phyloP scores from a whole-genome alignment of 2,888 invertebrate species.

The Drosophila mimica region DNA sequence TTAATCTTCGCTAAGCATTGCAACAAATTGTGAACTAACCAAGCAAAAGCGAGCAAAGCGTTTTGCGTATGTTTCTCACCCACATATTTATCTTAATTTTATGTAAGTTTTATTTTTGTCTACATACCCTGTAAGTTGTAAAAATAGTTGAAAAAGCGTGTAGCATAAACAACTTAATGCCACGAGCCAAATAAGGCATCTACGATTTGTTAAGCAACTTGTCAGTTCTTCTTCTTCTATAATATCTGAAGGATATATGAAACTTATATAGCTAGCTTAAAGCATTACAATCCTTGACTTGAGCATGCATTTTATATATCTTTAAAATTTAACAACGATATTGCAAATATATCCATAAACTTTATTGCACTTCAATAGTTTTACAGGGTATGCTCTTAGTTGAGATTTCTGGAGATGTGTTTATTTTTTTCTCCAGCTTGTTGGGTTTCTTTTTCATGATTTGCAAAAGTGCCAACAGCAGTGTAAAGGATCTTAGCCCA shows the following conservation, averaged over 20 bases:
- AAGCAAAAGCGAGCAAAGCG: conserved; percentile 18
- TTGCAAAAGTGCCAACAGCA: conserved; percentile 77
- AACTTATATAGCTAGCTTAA: neutral
- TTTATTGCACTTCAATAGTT: neutral
- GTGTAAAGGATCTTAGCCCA: conserved; percentile 78
- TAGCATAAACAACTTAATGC: neutral
- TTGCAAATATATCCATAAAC: neutral
- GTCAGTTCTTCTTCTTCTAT: neutral
- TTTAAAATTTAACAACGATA: neutral
- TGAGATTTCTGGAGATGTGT: neutral
- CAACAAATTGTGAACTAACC: conserved; percentile 65
- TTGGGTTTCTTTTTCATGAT: conserved; percentile 67
- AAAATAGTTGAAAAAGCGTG: neutral
- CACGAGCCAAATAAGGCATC: neutral
- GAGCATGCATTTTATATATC: neutral
- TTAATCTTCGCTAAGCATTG: conserved; percentile 73
- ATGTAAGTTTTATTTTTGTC: conserved; percentile 24
- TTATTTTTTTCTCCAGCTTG: conserved; percentile 35
- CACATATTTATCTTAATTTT: conserved; percentile 56
- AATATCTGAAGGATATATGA: neutral
- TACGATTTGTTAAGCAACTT: neutral
- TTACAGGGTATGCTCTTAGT: conserved; percentile 25
- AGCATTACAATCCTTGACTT: neutral
- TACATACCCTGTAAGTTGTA: conserved; percentile 12
- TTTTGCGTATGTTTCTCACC: conserved; percentile 47